Conservation (phyloP, 2,113 vertebrate genomes). For the Lamprotornis superbus region DNA sequence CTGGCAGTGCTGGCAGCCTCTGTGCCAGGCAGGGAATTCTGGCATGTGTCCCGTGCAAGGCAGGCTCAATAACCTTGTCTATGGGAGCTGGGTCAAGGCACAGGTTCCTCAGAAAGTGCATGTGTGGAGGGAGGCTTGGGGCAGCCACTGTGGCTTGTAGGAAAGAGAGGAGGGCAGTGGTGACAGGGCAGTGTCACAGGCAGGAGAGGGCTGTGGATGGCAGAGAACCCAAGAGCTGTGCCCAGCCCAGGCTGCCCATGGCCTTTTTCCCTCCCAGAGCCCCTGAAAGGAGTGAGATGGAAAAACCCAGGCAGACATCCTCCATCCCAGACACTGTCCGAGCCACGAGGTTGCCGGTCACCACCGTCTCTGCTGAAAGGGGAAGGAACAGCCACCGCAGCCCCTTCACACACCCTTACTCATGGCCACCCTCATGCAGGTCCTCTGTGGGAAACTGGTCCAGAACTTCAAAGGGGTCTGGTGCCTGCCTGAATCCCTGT, state of each 20-base stretch:
- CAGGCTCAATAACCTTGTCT: neutral
- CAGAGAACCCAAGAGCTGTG: neutral
- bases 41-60: fast-evolving
- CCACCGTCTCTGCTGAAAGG: neutral
- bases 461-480: fast-evolving
- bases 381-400: constrained; percentile 40
- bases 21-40: neutral
- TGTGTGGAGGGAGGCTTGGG: fast-evolving
- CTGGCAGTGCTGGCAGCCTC: neutral
- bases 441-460: neutral
- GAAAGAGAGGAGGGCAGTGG: neutral
- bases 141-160: fast-evolving
- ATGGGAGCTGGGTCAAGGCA: neutral
- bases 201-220: neutral
- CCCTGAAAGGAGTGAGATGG: neutral
- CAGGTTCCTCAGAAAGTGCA: neutral
- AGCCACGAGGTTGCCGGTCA: constrained; percentile 48
- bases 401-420: neutral
- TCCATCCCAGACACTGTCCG: neutral
- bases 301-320: neutral
- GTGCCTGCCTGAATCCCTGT: neutral
- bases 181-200: neutral
- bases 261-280: neutral
- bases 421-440: neutral
- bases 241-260: neutral